These are phyloP conservation scores for Sinocyclocheilus maitianheensis DNA, from an alignment of 2,113 vertebrate species.

Conservation along the genomic window DNA sequence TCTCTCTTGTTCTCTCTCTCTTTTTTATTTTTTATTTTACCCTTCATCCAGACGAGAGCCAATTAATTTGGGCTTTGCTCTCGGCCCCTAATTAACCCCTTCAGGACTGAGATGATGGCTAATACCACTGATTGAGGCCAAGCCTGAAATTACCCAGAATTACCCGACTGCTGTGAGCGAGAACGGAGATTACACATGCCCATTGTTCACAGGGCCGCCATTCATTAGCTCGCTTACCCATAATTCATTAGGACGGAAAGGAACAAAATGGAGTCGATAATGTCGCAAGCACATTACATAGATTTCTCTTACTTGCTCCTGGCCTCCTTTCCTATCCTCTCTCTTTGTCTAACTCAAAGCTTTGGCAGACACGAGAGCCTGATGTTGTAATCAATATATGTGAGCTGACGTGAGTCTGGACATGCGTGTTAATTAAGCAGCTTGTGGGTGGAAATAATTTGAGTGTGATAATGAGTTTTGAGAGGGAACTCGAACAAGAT, in stretches of 20 bases:
- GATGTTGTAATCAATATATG: conserved; percentile 78
- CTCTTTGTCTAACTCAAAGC: conserved; percentile 62
- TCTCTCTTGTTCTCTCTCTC: conserved; percentile 25
- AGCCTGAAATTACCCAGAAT: conserved; percentile 72
- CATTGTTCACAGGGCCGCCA: conserved; percentile 61
- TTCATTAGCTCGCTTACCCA: conserved; percentile 59
- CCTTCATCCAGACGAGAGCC: conserved; percentile 65
- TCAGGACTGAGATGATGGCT: conserved; percentile 72
- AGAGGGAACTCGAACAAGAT: conserved; percentile 66
- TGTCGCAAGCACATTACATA: not conserved
- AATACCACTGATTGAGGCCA: conserved; percentile 72
- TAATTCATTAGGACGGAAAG: conserved; percentile 59
- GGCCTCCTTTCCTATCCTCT: conserved; percentile 48
- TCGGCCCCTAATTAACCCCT: conserved; percentile 76
- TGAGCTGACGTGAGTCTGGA: conserved; percentile 71
- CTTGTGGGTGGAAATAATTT: conserved; percentile 79
- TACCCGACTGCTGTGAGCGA: conserved; percentile 59
- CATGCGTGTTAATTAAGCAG: conserved; percentile 79
- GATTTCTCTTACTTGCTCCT: conserved; percentile 47
- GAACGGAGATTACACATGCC: conserved; percentile 57
- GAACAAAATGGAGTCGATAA: conserved; percentile 54
- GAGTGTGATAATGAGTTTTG: conserved; percentile 77
- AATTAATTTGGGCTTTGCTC: conserved; percentile 72
- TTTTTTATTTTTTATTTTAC: conserved; percentile 48
- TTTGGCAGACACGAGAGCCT: conserved; percentile 57